Evolutionary conservation across 2,888 invertebrate species (phyloP).

Genomic region (Catocala nupta): DNA sequence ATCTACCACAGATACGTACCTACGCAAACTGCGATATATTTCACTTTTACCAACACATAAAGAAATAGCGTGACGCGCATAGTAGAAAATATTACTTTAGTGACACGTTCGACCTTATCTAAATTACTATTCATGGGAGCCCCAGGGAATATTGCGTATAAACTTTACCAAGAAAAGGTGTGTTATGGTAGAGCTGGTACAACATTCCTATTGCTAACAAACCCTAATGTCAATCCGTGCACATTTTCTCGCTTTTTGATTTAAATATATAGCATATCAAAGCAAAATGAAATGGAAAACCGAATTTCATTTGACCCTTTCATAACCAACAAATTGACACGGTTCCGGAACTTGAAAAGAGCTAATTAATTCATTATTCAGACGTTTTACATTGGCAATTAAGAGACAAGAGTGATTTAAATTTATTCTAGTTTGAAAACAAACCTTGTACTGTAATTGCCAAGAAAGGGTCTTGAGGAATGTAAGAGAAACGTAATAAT

Average conservation of each 20-base stretch:
- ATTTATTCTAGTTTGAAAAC: slow-evolving; percentile 27
- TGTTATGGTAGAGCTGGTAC: not conserved
- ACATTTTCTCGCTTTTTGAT: not conserved
- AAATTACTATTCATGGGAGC: slow-evolving; percentile 34
- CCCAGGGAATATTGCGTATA: slow-evolving; percentile 25
- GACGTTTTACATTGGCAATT: slow-evolving; percentile 30
- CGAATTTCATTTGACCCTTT: slow-evolving; percentile 21
- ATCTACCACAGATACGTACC: too few relatives aligned
- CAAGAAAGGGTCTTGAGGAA: slow-evolving; percentile 11
- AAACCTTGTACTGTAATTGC: slow-evolving; percentile 22
- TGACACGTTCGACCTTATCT: slow-evolving; percentile 33
- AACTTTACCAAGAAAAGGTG: slow-evolving; percentile 10
- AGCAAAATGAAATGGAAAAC: slow-evolving; percentile 13
- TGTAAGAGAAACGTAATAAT: slow-evolving; percentile 12
- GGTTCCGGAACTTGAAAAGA: slow-evolving; percentile 25
- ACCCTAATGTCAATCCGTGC: not conserved
- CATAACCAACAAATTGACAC: slow-evolving; percentile 19
- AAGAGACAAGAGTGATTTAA: slow-evolving; percentile 33
- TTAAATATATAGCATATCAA: slow-evolving; percentile 1
- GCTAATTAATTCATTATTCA: slow-evolving; percentile 35
- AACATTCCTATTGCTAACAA: not conserved
- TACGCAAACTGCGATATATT: too few relatives aligned
- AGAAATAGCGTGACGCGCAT: not conserved
- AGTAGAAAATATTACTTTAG: slow-evolving; percentile 8
- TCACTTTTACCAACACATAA: not conserved